A percentile compares a stretch with the other conserved stretches of the same genome.
phyloP scores from a whole-genome alignment of 2,797 vertebrate species.

The Rhabdomys pumilio region DNA sequence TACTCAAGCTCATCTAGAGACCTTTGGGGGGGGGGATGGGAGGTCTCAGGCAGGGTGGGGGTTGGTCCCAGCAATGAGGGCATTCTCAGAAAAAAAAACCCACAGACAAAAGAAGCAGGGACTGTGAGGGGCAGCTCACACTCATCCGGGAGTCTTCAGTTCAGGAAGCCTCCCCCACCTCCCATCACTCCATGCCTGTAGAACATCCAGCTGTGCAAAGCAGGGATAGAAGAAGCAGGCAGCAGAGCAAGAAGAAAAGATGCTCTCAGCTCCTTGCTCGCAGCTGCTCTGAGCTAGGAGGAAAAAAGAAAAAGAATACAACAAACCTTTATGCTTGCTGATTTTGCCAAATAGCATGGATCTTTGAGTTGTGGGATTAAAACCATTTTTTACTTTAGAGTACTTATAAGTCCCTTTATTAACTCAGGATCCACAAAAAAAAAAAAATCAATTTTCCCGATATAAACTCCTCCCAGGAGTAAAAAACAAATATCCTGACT shows the following conservation, averaged over 20 bases:
- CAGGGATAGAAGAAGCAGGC: not conserved
- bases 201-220: not conserved
- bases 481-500: not conserved
- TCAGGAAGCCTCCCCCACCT: not conserved
- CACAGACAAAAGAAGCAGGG: not conserved
- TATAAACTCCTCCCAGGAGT: not conserved
- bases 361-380: not conserved
- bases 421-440: not conserved
- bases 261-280: not conserved
- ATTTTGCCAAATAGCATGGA: not conserved
- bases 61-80: accelerated
- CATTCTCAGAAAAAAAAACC: not conserved
- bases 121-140: not conserved
- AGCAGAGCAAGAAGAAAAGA: not conserved
- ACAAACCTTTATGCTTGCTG: not conserved
- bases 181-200: not conserved
- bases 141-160: not conserved
- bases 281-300: not conserved
- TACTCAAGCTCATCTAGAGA: accelerated
- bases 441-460: not conserved
- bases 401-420: not conserved
- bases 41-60: too few species aligned
- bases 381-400: not conserved
- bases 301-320: not conserved
- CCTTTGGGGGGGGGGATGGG: too few species aligned